Conservation (phyloP, 2,888 invertebrate genomes). For the Tetheella fluctuosa region DNA sequence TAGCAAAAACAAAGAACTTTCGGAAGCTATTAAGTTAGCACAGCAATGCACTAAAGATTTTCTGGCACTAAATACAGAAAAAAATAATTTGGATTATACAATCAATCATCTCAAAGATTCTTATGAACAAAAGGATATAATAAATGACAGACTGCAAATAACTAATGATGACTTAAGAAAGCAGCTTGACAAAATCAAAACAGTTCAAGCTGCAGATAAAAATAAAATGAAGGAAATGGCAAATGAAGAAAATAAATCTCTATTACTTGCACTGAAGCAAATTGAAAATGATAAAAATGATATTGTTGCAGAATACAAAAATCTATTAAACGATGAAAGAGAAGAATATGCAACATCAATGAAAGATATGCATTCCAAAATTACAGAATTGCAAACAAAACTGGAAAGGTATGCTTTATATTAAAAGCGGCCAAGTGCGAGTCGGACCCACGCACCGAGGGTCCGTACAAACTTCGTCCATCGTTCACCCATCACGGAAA, state of each 20-base stretch:
- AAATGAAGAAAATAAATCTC: constrained; percentile 70
- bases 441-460: no score
- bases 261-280: constrained; percentile 65
- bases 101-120: constrained; percentile 56
- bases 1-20: constrained; percentile 59
- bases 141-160: constrained; percentile 48
- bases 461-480: no score
- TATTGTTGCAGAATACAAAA: constrained; percentile 77
- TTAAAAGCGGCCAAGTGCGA: no score
- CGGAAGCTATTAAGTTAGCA: constrained; percentile 58
- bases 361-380: constrained; percentile 60
- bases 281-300: constrained; percentile 73
- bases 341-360: constrained; percentile 68
- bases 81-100: constrained; percentile 56
- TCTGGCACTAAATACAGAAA: constrained; percentile 62
- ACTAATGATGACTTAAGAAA: constrained; percentile 51
- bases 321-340: constrained; percentile 78
- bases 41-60: constrained; percentile 66
- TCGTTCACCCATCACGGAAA: no score
- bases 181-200: constrained; percentile 50
- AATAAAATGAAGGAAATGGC: constrained; percentile 52
- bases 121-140: constrained; percentile 57
- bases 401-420: constrained; percentile 59
- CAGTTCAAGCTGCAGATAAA: constrained; percentile 41
- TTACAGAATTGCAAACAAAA: constrained; percentile 61